Conservation (phyloP, 2,888 invertebrate species). For the Chrysolina oricalcia region DNA sequence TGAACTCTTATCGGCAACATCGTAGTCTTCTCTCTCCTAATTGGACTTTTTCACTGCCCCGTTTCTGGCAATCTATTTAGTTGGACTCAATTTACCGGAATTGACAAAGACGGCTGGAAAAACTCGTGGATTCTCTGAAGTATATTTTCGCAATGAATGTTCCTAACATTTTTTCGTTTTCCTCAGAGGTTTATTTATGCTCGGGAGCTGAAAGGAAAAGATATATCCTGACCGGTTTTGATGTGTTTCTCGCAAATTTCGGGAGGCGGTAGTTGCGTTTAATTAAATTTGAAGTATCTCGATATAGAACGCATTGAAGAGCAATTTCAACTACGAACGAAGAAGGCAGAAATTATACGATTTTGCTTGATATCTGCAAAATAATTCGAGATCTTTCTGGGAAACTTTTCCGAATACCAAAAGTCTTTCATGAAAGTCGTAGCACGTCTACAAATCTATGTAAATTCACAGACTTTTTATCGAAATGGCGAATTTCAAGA, state of each 20-base stretch:
- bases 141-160: slow-evolving; percentile 45
- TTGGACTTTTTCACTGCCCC: slow-evolving; percentile 45
- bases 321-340: background rate
- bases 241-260: background rate
- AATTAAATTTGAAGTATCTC: background rate
- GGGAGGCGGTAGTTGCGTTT: background rate
- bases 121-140: slow-evolving; percentile 41
- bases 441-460: too few relatives aligned
- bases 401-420: too few relatives aligned
- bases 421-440: too few relatives aligned
- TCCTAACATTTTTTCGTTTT: slow-evolving; percentile 29
- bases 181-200: slow-evolving; percentile 16
- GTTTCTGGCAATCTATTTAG: slow-evolving; percentile 48
- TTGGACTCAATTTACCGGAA: slow-evolving; percentile 47
- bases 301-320: background rate
- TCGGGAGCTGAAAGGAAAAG: slow-evolving; percentile 11
- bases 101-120: slow-evolving; percentile 44
- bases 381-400: too few relatives aligned
- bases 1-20: slow-evolving; percentile 24
- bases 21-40: slow-evolving; percentile 35
- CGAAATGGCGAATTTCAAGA: too few relatives aligned
- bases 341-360: too few relatives aligned
- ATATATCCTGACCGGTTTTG: background rate
- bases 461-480: too few relatives aligned
- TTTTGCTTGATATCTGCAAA: too few relatives aligned